These are phyloP conservation scores for Aurelia sp. DNA, from an alignment of 30 jellyfish, hydroid and myxozoan genomes.

Conservation along the genomic window DNA sequence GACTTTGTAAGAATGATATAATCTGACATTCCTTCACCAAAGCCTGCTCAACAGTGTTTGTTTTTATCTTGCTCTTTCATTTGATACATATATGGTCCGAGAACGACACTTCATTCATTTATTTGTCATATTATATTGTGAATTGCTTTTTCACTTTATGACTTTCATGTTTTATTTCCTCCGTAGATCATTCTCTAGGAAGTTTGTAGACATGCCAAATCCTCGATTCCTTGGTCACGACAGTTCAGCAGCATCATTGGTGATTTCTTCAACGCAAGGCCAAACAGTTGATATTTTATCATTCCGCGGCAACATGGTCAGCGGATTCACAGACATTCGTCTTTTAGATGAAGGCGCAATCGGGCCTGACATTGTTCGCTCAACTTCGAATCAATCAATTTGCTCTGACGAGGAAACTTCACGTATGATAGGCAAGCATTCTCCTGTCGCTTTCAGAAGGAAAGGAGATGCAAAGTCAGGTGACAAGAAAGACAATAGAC, in stretches of 20 bases:
- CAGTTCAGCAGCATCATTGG: slow-evolving; percentile 73
- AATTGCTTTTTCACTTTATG: too few species aligned
- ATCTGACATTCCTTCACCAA: too few species aligned
- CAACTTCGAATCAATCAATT: slow-evolving; percentile 89
- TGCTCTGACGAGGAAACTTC: slow-evolving; percentile 98
- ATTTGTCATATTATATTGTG: too few species aligned
- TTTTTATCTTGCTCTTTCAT: too few species aligned
- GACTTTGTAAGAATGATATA: too few species aligned
- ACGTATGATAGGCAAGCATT: slow-evolving; percentile 78
- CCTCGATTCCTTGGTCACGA: slow-evolving; percentile 94
- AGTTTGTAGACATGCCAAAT: slow-evolving; percentile 84
- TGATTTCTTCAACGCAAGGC: slow-evolving; percentile 78
- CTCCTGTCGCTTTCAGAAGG: slow-evolving; percentile 67
- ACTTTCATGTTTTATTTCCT: neutral
- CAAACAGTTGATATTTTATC: slow-evolving; percentile 75
- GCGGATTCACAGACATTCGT: slow-evolving; percentile 62
- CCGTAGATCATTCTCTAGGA: slow-evolving; percentile 77
- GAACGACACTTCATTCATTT: too few species aligned
- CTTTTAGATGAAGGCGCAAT: slow-evolving; percentile 58
- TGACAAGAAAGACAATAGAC: slow-evolving; percentile 76
- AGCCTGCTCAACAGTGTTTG: too few species aligned
- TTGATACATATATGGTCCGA: too few species aligned
- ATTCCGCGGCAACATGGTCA: slow-evolving; percentile 84
- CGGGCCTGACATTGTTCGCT: slow-evolving; percentile 66
- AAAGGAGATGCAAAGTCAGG: slow-evolving; percentile 60